These are phyloP conservation scores for Notechis scutatus DNA, from an alignment of 2,113 vertebrate genomes.

Conservation along the genomic window DNA sequence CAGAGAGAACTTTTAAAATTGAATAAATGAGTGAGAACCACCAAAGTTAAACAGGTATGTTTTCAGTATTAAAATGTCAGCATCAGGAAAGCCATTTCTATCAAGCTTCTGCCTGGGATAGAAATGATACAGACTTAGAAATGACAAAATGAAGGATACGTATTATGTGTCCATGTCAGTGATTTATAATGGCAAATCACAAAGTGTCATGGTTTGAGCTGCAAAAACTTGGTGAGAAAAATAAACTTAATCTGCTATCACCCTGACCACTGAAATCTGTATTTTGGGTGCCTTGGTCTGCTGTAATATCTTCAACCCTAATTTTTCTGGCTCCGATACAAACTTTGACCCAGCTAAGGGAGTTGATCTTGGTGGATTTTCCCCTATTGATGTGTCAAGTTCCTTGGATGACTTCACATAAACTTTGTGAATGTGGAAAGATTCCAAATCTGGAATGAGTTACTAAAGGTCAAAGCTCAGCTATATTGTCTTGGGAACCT, in stretches of 20 bases:
- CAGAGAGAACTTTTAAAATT: background rate
- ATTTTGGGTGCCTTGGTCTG: background rate
- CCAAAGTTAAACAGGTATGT: background rate
- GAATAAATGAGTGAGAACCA: background rate
- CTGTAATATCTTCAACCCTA: background rate
- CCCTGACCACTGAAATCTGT: background rate
- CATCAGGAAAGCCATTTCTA: background rate
- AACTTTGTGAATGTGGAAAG: constrained; percentile 38
- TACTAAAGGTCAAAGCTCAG: constrained; percentile 61
- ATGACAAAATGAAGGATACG: too few relatives aligned
- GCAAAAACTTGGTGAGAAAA: background rate
- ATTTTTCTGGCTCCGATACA: background rate
- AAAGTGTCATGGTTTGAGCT: background rate
- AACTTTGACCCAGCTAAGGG: constrained; percentile 47
- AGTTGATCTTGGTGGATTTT: constrained; percentile 40
- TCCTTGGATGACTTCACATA: background rate
- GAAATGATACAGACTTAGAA: background rate
- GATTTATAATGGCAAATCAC: background rate
- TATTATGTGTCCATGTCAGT: background rate
- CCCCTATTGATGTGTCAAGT: constrained; percentile 52
- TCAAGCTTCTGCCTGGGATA: background rate
- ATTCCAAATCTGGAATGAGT: constrained; percentile 39
- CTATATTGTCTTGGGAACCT: constrained; percentile 50
- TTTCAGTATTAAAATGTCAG: background rate
- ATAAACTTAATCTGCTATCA: background rate